These are phyloP conservation scores for Synanthedon myopaeformis DNA, from an alignment of 2,888 invertebrate genomes.

Conservation along the genomic window DNA sequence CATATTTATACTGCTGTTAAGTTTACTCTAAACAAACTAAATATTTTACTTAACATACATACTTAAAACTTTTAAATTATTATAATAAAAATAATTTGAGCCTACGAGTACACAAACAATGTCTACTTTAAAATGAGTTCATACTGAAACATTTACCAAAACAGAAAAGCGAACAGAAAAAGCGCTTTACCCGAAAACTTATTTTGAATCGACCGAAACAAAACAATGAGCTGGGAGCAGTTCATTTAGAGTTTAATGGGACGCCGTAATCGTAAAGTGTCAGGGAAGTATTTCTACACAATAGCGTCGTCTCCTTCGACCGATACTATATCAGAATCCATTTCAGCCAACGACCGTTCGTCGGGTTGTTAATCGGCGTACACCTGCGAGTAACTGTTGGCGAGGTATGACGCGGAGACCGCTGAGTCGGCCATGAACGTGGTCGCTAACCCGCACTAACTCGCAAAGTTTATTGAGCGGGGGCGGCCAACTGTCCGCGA, in stretches of 20 bases:
- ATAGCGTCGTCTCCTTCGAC: slow-evolving; percentile 35
- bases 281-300: slow-evolving; percentile 34
- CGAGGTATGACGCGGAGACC: slow-evolving; percentile 32
- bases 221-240: slow-evolving; percentile 24
- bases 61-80: no score
- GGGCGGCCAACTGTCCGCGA: slow-evolving; percentile 41
- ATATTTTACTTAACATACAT: no score
- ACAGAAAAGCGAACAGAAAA: no score
- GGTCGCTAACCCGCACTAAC: slow-evolving; percentile 61
- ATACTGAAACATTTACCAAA: no score
- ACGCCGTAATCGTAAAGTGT: slow-evolving; percentile 38
- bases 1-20: no score
- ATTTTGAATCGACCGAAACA: slow-evolving; percentile 20
- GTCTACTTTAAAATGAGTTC: no score
- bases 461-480: slow-evolving; percentile 47
- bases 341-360: slow-evolving; percentile 42
- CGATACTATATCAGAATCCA: slow-evolving; percentile 36
- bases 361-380: slow-evolving; percentile 54
- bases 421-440: slow-evolving; percentile 45
- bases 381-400: slow-evolving; percentile 55
- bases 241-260: slow-evolving; percentile 44
- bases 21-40: no score
- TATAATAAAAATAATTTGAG: no score
- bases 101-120: no score
- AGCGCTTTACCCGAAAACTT: slow-evolving; percentile 6